Evolutionary conservation across 2,888 invertebrate species (phyloP).

Genomic region (Microchrysa polita): DNA sequence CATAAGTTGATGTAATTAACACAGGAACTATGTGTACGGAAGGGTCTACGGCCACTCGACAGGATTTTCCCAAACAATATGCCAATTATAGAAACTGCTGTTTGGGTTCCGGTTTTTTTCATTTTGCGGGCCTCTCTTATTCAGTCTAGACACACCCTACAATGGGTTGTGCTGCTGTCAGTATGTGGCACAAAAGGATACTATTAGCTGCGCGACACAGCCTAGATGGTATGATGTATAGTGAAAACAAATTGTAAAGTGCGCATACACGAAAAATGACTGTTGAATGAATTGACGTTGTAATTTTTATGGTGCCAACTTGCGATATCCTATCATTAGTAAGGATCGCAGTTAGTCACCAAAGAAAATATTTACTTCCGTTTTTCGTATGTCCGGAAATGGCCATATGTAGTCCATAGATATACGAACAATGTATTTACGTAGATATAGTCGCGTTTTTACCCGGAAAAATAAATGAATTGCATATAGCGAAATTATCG

Average conservation of each 20-base stretch:
- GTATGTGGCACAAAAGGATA: background rate
- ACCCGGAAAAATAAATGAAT: background rate
- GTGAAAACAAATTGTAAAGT: background rate
- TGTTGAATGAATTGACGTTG: constrained; percentile 15
- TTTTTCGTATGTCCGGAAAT: constrained; percentile 20
- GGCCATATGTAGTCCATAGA: constrained; percentile 5
- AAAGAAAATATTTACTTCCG: constrained; percentile 39
- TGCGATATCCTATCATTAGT: constrained; percentile 38
- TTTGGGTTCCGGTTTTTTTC: constrained; percentile 14
- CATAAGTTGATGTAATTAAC: constrained; percentile 34
- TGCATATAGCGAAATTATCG: background rate
- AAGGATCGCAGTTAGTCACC: background rate
- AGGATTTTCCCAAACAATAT: constrained; percentile 24
- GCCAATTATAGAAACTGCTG: constrained; percentile 33
- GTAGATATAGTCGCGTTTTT: background rate
- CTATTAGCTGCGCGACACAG: background rate
- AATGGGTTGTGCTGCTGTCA: constrained; percentile 4
- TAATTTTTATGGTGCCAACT: constrained; percentile 39
- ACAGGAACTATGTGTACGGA: background rate
- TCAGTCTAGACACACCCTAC: constrained; percentile 28
- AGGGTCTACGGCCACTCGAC: too few relatives aligned
- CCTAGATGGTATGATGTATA: too few relatives aligned
- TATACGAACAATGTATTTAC: background rate
- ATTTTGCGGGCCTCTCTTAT: too few relatives aligned
- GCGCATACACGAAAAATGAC: constrained; percentile 14